Evolutionary conservation across 2,797 vertebrate species (phyloP), one percentile per base, ranked within the genome.

Genomic region (Hyperoplus lanceolatus): DNA sequence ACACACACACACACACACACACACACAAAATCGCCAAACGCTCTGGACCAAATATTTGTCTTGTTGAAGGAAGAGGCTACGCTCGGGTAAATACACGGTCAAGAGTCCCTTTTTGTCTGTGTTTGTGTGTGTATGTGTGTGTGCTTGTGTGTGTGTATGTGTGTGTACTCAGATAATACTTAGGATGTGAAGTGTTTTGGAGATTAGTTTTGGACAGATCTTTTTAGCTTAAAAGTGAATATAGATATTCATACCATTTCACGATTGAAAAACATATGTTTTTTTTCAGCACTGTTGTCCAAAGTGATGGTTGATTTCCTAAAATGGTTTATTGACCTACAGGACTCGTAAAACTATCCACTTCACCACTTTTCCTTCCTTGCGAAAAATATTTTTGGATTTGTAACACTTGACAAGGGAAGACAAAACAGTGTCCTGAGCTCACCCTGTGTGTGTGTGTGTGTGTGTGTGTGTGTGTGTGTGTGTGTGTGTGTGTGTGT

Each of bases 51-150:
- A 90, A 96, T 96, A 97, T 98, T 97, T 97, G 96, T 99, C 97
- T 98, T 97, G 93, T 96, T 97, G 96, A 97, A 97, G 96, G 94
- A 96, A 96, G 95, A 90, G 72, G 86, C 93, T 92, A 94, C 94
- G 95, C 96, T 95, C 90, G 92, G 94, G 95, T 96, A 96, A 95
- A 94, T 94, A 94, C 85, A 81, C 61, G 82, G 82, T 88, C 87
- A 90, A 73, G 39, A 68, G 69, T 64, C 73, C 61, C 59, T 83
- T 72, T 76, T 85, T 76, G 77, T 82, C 29, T 84, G 55, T 75
- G 68, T 80, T 42, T 70, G 43, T 9, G 12, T 53, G 61, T 69
- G 21, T 29, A 2, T 29, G 29, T 29, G 48, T 73, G 38, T 11
- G 8, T 48, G 54, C 68, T 66, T 79, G 79, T 77, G 70, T 75